Evolutionary conservation across 2,797 vertebrate genomes (phyloP).

Genomic region (Phoeniculus purpureus): DNA sequence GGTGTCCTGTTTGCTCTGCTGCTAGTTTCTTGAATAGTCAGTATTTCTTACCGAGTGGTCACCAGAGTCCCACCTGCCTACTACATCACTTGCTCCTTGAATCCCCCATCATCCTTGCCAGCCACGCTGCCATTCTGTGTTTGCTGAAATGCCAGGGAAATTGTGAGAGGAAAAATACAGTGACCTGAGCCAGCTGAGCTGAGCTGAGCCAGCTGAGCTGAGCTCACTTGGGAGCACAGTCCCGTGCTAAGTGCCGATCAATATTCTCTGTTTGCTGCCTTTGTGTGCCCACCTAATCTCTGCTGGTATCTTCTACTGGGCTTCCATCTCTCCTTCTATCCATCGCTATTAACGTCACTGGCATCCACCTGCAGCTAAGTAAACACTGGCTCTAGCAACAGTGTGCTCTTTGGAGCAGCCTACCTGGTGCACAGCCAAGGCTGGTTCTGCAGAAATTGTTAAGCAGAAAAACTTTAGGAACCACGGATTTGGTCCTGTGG

Average conservation of each 20-base stretch:
- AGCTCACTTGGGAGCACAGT: neutral
- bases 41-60: neutral
- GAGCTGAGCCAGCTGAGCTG: neutral
- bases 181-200: slow-evolving; percentile 28
- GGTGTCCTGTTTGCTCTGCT: neutral
- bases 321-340: slow-evolving; percentile 38
- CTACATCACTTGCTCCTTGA: neutral
- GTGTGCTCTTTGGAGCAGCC: neutral
- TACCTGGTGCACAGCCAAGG: neutral
- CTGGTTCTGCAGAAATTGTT: slow-evolving; percentile 3
- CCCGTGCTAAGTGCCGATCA: slow-evolving; percentile 13
- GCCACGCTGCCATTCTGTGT: too few species aligned
- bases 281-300: slow-evolving; percentile 16
- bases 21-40: neutral
- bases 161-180: slow-evolving; percentile 29
- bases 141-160: neutral
- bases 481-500: neutral
- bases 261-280: slow-evolving; percentile 44
- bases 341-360: slow-evolving; percentile 44
- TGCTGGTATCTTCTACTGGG: slow-evolving; percentile 35
- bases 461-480: neutral
- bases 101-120: neutral
- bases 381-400: slow-evolving; percentile 40
- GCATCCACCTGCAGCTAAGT: slow-evolving; percentile 35
- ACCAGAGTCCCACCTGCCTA: neutral